These are phyloP conservation scores for Pyrrhosoma nymphula DNA, from an alignment of 2,888 invertebrate species.

Conservation along the genomic window DNA sequence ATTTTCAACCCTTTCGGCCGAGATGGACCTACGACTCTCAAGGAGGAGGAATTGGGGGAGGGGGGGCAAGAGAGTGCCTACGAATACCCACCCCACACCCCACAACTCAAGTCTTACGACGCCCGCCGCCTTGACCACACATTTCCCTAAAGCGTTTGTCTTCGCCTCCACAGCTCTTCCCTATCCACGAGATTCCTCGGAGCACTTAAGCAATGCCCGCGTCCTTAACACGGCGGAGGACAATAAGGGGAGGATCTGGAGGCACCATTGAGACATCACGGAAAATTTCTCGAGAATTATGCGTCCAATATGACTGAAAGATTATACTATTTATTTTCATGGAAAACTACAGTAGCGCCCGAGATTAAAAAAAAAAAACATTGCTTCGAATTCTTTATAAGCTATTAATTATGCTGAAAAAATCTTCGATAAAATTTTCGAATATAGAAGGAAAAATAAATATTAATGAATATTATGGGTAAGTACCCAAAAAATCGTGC, in stretches of 20 bases:
- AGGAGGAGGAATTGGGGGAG: background rate
- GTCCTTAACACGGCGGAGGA: background rate
- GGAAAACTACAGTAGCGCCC: too few relatives aligned
- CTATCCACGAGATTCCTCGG: background rate
- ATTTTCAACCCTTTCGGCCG: conserved; percentile 53
- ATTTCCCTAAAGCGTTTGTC: conserved; percentile 16
- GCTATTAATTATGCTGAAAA: too few relatives aligned
- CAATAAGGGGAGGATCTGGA: background rate
- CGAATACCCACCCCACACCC: background rate
- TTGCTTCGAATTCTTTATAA: too few relatives aligned
- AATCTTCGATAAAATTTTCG: too few relatives aligned
- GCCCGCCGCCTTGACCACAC: conserved; percentile 23
- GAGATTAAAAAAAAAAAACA: too few relatives aligned
- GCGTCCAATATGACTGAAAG: background rate
- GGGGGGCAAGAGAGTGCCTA: background rate
- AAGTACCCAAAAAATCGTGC: too few relatives aligned
- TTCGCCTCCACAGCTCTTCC: background rate
- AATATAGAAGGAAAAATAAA: too few relatives aligned
- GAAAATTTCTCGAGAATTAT: too few relatives aligned
- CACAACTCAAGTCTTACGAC: background rate
- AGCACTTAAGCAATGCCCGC: background rate
- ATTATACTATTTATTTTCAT: too few relatives aligned
- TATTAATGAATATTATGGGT: too few relatives aligned
- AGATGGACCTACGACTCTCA: background rate
- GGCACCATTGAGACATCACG: too few relatives aligned